These are phyloP conservation scores for Microtus agrestis DNA, from an alignment of 2,797 vertebrate genomes.

Conservation along the genomic window DNA sequence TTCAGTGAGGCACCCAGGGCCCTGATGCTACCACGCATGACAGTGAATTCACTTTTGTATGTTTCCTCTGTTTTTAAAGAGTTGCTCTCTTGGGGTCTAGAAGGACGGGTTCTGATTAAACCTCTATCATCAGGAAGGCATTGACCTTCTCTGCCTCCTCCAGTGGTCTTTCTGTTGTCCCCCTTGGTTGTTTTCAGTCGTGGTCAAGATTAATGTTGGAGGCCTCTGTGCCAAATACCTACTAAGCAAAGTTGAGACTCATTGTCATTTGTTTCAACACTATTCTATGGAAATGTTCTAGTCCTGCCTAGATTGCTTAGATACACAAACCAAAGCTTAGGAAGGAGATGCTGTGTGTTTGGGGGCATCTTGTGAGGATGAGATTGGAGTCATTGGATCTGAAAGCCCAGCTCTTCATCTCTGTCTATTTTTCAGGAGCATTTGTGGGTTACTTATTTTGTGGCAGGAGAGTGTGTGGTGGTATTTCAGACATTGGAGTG, in stretches of 20 bases:
- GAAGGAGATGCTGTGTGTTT: not conserved
- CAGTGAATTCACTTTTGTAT: slow-evolving; percentile 71
- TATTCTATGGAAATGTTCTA: accelerated
- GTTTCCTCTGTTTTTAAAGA: not conserved
- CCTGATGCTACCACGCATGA: slow-evolving; percentile 73
- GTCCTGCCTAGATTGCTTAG: not conserved
- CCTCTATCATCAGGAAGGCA: not conserved
- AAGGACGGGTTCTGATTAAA: slow-evolving; percentile 22
- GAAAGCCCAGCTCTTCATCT: not conserved
- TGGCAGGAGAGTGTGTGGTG: too few relatives aligned
- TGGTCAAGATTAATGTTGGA: not conserved
- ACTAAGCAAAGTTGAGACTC: not conserved
- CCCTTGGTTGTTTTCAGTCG: not conserved
- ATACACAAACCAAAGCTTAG: not conserved
- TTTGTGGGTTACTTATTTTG: not conserved
- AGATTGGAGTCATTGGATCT: not conserved
- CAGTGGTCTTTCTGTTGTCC: not conserved
- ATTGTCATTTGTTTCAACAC: not conserved
- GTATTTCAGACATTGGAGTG: not conserved
- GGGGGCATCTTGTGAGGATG: not conserved
- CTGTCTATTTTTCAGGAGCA: not conserved
- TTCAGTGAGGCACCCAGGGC: slow-evolving; percentile 71
- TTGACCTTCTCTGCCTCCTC: not conserved
- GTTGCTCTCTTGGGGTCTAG: not conserved
- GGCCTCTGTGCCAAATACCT: not conserved